Evolutionary conservation across 1,140 invertebrate genomes (phyloP).

Genomic region (Drosophila truncata): DNA sequence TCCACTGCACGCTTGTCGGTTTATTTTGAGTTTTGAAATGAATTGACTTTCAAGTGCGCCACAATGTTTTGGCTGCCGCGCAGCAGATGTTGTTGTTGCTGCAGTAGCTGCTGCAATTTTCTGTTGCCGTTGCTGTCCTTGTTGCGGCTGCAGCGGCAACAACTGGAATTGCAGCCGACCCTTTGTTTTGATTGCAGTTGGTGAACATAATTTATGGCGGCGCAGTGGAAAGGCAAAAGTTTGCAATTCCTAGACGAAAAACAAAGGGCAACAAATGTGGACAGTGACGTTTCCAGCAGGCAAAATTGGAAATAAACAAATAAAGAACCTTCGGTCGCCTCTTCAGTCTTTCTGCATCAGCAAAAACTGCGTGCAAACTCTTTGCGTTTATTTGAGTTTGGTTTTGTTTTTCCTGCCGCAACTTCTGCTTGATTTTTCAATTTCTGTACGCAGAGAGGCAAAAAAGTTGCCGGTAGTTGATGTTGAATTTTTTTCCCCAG

Average conservation of each 20-base stretch:
- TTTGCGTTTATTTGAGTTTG: slow-evolving; percentile 47
- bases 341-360: not conserved
- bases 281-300: slow-evolving; percentile 52
- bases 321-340: slow-evolving; percentile 11
- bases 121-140: slow-evolving; percentile 14
- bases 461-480: slow-evolving; percentile 43
- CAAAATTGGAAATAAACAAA: slow-evolving; percentile 66
- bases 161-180: slow-evolving; percentile 47
- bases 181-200: slow-evolving; percentile 79
- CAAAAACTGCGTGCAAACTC: slow-evolving; percentile 69
- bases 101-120: slow-evolving; percentile 15
- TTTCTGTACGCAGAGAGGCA: slow-evolving; percentile 14
- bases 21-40: slow-evolving; percentile 59
- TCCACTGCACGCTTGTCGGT: slow-evolving; percentile 12
- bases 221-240: slow-evolving; percentile 45
- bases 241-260: slow-evolving; percentile 35
- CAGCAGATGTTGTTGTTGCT: slow-evolving; percentile 10
- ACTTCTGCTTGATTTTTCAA: slow-evolving; percentile 57
- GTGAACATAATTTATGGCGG: slow-evolving; percentile 75
- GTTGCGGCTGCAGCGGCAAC: slow-evolving; percentile 13
- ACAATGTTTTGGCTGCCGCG: slow-evolving; percentile 53
- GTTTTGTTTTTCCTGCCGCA: slow-evolving; percentile 28
- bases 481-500: slow-evolving; percentile 46
- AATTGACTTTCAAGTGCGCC: slow-evolving; percentile 77
- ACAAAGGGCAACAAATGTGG: slow-evolving; percentile 38